Evolutionary conservation across 2,797 vertebrate species (phyloP), one percentile per base, ranked within the genome.

Genomic region (Centropyge bicolor): DNA sequence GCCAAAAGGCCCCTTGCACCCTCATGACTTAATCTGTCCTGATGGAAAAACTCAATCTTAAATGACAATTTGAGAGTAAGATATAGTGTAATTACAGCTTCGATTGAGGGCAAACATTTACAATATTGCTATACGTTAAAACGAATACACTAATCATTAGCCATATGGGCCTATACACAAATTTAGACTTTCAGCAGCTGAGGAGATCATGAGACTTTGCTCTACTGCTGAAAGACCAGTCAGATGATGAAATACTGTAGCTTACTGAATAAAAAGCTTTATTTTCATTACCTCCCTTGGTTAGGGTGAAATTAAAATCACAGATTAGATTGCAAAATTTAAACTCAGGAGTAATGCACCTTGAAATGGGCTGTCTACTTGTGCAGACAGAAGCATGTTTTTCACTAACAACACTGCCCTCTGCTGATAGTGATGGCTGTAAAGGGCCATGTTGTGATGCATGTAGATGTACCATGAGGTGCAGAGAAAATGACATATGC

Each of bases 331-430:
- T 55, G 8, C 22, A 54, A 49, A 8, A 62, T 27, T 8, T 13
- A 11, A 55, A 19, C 2, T 38, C 12, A 36, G 0, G 14, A n/a
- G 41, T 8, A 48, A 10, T 6, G 31, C 19, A 64, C 11, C 1
- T 8, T 35, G 8, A 14, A 16, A 49, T 9, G 27, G 7, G 19
- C 54, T 43, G 43, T 14, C 16, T 65, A 51, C 59, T 13, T 38
- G 7, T 43, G 51, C 20, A 17, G 4, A 67, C 52, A 9, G 9
- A n/a, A 31, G 36, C 13, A 14, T 6, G 11, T 11, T 31, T 74
- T 79, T 66, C n/a, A 61, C 22, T 14, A 55, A 71, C 54, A 86
- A 80, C 81, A 84, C 84, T 85, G 86, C 88, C 87, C 87, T 83
- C 89, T 87, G 52, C 60, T 71, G 89, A 63, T 76, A n/a, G 46